Evolutionary conservation across 2,113 vertebrate genomes (phyloP), one percentile per base, ranked within the genome.

Genomic region (Pao palembangensis): DNA sequence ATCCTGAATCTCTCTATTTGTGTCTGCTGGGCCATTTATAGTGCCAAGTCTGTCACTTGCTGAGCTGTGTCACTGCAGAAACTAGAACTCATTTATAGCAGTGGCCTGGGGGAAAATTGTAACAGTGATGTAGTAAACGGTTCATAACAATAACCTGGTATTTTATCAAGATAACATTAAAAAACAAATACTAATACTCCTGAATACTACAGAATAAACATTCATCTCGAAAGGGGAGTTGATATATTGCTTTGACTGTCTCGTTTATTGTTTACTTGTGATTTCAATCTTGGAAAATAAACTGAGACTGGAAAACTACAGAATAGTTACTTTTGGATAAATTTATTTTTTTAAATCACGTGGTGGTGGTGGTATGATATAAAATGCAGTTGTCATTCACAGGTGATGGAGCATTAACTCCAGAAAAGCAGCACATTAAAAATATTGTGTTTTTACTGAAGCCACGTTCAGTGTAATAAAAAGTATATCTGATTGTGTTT

Each of bases 131-230:
- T 57, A 76, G 52, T 51, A 49, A 66, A 55, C 49, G 61, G 64
- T 46, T 58, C 67, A 76, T 17, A 34, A 51, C 71, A 80, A 46
- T 64, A 66, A 73, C 70, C 16, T 82, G 51, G 57, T 76, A 64
- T 76, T 80, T 63, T 69, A 67, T 50, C 59, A 60, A 54, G 46
- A 38, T 70, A 57, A 64, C 79, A 72, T 69, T 48, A 79, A 73
- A 71, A 58, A 23, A 23, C 13, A 78, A 79, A 80, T 82, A 73
- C 75, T 50, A 20, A 57, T 55, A 76, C 54, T 48, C 38, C 42
- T 47, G 15, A 23, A 56, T 65, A 41, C 42, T 5, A 13, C 43
- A 44, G 16, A 44, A 6, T 15, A 44, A 16, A 44, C 14, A 44
- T 44, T 44, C 15, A 55, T 55, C 19, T 25, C 13, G 15, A 50